These are phyloP conservation scores for Dicerorhinus sumatrensis DNA, from an alignment of 2,113 vertebrate species.

Conservation along the genomic window DNA sequence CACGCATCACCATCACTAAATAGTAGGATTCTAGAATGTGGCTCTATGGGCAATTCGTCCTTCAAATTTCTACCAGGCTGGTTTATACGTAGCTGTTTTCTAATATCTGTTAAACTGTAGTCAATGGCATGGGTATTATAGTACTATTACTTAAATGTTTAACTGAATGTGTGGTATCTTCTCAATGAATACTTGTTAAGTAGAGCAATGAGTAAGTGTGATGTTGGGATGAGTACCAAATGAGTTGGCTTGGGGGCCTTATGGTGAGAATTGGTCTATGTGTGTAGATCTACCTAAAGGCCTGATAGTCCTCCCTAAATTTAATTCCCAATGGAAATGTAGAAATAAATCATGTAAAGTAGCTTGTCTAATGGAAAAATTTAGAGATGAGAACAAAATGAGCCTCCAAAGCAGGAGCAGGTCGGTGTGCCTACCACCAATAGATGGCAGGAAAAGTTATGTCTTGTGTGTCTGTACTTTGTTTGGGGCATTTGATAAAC, in stretches of 20 bases:
- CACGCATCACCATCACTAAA: neutral
- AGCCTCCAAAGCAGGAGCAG: neutral
- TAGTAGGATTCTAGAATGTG: neutral
- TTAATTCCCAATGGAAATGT: neutral
- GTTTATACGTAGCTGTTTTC: neutral
- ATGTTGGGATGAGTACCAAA: neutral
- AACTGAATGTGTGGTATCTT: neutral
- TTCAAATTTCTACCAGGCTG: slow-evolving; percentile 23
- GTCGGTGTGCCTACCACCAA: neutral
- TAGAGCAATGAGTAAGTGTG: neutral
- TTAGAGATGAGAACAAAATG: slow-evolving; percentile 32
- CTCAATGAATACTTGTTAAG: slow-evolving; percentile 33
- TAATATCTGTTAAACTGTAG: neutral
- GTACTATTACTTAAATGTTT: neutral
- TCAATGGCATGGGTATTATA: neutral
- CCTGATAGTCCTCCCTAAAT: neutral
- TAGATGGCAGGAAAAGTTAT: neutral
- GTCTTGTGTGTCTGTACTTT: neutral
- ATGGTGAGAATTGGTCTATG: neutral
- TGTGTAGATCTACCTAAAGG: neutral
- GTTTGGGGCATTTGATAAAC: neutral
- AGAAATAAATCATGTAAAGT: slow-evolving; percentile 44
- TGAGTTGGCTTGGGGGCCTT: neutral
- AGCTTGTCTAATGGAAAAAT: slow-evolving; percentile 21
- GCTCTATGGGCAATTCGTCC: neutral